A percentile compares a stretch with the other conserved stretches of the same genome.
phyloP scores from a whole-genome alignment of 2,888 invertebrate species.

The Agonopterix alstromeriana region DNA sequence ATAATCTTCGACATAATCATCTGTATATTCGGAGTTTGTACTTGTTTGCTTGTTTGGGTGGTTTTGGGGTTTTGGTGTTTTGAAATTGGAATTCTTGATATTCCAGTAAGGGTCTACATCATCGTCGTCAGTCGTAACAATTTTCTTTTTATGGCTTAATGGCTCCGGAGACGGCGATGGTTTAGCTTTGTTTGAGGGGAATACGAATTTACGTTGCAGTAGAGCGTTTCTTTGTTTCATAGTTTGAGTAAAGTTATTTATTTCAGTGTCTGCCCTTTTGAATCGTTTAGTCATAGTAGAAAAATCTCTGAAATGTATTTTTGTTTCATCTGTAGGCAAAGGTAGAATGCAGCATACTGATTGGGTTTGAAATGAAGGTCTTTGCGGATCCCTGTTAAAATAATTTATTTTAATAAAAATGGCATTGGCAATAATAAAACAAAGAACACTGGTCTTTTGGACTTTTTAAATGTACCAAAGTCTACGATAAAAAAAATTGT shows the following conservation, averaged over 20 bases:
- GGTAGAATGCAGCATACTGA: constrained; percentile 46
- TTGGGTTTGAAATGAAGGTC: constrained; percentile 13
- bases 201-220: constrained; percentile 30
- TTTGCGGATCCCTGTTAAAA: constrained; percentile 8
- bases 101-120: constrained; percentile 63
- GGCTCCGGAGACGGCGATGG: constrained; percentile 8
- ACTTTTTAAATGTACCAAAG: no score
- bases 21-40: constrained; percentile 29
- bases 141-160: constrained; percentile 22
- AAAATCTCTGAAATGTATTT: constrained; percentile 26
- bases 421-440: no score
- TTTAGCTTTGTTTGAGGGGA: constrained; percentile 22
- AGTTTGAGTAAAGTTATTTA: constrained; percentile 14
- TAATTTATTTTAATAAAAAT: neutral
- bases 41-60: constrained; percentile 8
- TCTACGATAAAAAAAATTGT: no score
- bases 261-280: constrained; percentile 29
- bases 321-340: constrained; percentile 16
- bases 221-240: constrained; percentile 47
- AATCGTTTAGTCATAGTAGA: constrained; percentile 18
- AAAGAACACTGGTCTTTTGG: no score
- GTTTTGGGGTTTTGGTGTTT: constrained; percentile 20
- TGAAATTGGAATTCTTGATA: constrained; percentile 45
- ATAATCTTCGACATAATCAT: constrained; percentile 46
- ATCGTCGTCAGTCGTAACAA: constrained; percentile 35